phyloP scores from a whole-genome alignment of 2,113 vertebrate species.

The Cromileptes altivelis region DNA sequence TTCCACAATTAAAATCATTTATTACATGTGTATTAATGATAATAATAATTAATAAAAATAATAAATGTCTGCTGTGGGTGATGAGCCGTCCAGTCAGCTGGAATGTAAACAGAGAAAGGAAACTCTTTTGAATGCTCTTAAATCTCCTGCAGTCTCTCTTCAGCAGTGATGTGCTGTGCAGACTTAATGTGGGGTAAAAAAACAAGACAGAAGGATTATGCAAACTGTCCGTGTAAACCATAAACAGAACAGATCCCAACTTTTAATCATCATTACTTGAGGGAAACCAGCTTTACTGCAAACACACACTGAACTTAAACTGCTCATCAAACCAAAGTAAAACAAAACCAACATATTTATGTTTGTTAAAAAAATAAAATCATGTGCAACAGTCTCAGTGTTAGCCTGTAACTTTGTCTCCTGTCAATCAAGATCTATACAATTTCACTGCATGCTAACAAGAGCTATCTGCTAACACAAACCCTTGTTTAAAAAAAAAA shows the following conservation, averaged over 20 bases:
- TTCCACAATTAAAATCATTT: background rate
- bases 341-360: background rate
- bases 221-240: background rate
- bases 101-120: constrained; percentile 18
- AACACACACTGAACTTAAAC: background rate
- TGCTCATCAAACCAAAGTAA: background rate
- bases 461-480: background rate
- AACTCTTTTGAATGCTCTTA: background rate
- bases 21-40: background rate
- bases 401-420: background rate
- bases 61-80: background rate
- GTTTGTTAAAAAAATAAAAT: background rate
- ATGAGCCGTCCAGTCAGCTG: background rate
- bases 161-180: no score
- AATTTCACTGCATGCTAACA: no score
- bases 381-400: no score
- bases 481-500: no score
- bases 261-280: background rate
- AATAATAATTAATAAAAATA: background rate
- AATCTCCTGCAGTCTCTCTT: background rate
- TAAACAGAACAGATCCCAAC: background rate
- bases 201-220: no score
- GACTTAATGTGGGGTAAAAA: no score
- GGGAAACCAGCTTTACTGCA: background rate
- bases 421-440: background rate